phyloP scores from a whole-genome alignment of 2,113 vertebrate genomes.

The Vimba vimba region DNA sequence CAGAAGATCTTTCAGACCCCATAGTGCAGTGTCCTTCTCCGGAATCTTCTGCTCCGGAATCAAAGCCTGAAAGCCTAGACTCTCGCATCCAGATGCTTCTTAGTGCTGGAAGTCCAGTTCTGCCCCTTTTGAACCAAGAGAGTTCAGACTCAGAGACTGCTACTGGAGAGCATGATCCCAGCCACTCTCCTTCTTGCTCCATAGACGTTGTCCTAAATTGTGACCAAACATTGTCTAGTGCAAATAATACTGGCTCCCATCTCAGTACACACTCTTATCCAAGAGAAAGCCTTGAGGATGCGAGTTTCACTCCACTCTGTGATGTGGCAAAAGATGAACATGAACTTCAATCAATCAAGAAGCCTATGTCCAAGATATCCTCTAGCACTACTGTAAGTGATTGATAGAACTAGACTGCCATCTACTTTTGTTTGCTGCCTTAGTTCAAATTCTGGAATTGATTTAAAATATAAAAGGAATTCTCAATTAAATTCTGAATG shows the following conservation, averaged over 20 bases:
- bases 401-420: too few species aligned
- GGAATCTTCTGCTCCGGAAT: constrained; percentile 76
- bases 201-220: constrained; percentile 63
- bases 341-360: constrained; percentile 22
- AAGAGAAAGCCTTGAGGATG: constrained; percentile 70
- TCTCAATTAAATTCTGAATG: too few species aligned
- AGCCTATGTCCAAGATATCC: constrained; percentile 3
- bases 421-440: too few species aligned
- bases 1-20: constrained; percentile 43
- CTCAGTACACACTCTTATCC: neutral
- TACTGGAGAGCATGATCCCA: constrained; percentile 26
- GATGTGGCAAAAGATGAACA: constrained; percentile 82
- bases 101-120: constrained; percentile 79
- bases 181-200: constrained; percentile 63
- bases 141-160: constrained; percentile 67
- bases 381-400: constrained; percentile 26
- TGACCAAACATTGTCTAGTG: constrained; percentile 16
- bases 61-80: constrained; percentile 88
- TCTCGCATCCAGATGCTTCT: constrained; percentile 95
- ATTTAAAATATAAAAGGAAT: too few species aligned
- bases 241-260: neutral
- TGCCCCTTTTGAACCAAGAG: constrained; percentile 76
- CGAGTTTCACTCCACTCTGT: constrained; percentile 74
- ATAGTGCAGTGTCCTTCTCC: constrained; percentile 73
- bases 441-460: too few species aligned